A percentile compares a stretch with the other conserved stretches of the same genome.
These are phyloP conservation scores for Ifrita kowaldi DNA, from an alignment of 2,113 vertebrate genomes.

Conservation along the genomic window DNA sequence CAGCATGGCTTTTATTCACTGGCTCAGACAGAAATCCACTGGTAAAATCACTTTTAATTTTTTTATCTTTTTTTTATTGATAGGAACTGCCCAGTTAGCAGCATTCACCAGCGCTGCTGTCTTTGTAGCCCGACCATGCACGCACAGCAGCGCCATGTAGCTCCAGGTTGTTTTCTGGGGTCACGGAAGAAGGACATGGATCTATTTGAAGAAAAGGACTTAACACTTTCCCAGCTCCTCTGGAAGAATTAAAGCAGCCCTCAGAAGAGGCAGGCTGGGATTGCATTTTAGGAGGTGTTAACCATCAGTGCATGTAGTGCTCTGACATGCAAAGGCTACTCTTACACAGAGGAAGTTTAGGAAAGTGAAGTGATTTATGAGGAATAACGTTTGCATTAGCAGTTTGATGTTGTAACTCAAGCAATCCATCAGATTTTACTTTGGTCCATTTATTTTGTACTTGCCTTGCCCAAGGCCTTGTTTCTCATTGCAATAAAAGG, in stretches of 20 bases:
- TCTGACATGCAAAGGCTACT: neutral
- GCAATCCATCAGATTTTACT: constrained; percentile 49
- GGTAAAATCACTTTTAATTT: neutral
- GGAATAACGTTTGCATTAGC: constrained; percentile 16
- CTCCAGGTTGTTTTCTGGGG: neutral
- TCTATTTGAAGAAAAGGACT: neutral
- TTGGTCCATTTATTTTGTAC: constrained; percentile 50
- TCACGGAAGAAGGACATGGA: neutral
- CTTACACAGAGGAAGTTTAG: neutral
- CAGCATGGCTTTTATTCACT: neutral
- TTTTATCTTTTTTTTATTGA: neutral
- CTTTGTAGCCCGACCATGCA: neutral
- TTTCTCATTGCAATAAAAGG: constrained; percentile 61
- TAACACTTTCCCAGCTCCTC: neutral
- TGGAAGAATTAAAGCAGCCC: neutral
- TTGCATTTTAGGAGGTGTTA: neutral
- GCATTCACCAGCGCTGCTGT: neutral
- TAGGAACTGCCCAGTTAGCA: neutral
- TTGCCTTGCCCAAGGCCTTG: constrained; percentile 46
- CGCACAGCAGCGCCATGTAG: rapidly evolving
- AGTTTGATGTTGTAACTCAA: constrained; percentile 36
- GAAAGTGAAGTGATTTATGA: constrained; percentile 16
- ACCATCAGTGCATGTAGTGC: neutral
- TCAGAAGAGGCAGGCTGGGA: neutral
- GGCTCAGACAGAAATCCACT: neutral